Conservation (phyloP, 2,113 vertebrate species). For the Canis aureus region DNA sequence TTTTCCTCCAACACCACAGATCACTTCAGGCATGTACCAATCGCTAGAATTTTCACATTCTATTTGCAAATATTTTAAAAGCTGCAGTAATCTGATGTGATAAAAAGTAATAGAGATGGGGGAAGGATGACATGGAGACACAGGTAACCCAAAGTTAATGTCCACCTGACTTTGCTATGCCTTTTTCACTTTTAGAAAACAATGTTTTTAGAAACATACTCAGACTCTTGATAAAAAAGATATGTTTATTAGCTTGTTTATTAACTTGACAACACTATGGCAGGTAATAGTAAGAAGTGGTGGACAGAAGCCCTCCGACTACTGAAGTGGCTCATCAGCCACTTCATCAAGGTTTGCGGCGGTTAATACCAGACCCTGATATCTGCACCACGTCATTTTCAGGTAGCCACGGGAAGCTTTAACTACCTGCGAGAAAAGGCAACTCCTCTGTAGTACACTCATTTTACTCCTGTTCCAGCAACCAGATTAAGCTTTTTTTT, state of each 20-base stretch:
- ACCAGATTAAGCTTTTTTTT: neutral
- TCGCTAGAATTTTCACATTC: neutral
- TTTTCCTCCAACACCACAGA: neutral
- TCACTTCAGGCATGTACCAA: neutral
- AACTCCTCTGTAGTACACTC: neutral
- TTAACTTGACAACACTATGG: neutral
- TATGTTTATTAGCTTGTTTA: neutral
- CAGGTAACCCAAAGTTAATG: neutral
- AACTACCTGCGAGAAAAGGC: neutral
- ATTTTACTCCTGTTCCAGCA: neutral
- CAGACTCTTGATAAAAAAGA: neutral
- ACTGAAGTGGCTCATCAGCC: neutral
- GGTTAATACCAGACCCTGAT: neutral
- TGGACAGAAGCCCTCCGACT: neutral
- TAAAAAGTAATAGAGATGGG: neutral
- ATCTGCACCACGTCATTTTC: neutral
- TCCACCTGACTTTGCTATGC: neutral
- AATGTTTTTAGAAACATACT: neutral
- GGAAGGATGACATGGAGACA: neutral
- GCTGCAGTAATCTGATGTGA: neutral
- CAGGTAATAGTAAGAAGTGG: neutral
- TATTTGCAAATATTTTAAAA: neutral
- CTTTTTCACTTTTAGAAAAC: neutral
- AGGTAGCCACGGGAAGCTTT: neutral
- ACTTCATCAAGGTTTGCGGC: too few species aligned